phyloP scores from a whole-genome alignment of 2,888 invertebrate species.

The Bembecia ichneumoniformis region DNA sequence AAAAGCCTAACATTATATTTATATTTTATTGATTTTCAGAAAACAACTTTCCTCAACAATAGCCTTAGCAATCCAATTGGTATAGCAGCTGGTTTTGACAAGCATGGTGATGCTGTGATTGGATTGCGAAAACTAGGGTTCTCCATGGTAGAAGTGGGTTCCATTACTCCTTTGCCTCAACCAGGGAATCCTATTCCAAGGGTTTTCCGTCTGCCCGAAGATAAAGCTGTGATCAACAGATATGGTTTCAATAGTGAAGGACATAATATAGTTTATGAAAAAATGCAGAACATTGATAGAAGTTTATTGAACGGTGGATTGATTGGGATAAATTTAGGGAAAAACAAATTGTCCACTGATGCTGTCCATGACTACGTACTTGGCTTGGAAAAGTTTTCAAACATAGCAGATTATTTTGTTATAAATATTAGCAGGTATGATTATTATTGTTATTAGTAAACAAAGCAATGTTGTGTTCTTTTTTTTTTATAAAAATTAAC shows the following conservation, averaged over 20 bases:
- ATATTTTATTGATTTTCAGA: conserved; percentile 54
- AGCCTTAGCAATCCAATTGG: conserved; percentile 92
- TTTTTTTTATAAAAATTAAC: too few species aligned
- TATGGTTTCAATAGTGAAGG: conserved; percentile 95
- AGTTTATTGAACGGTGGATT: conserved; percentile 72
- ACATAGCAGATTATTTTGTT: conserved; percentile 94
- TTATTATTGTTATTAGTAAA: neutral
- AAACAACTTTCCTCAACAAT: conserved; percentile 79
- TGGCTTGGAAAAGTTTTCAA: conserved; percentile 87
- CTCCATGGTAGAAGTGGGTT: conserved; percentile 96
- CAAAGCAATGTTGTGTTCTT: too few species aligned
- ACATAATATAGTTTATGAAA: conserved; percentile 79
- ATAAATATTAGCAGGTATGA: conserved; percentile 90
- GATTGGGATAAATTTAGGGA: conserved; percentile 95
- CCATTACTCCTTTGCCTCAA: conserved; percentile 95
- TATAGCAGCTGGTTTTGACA: conserved; percentile 99
- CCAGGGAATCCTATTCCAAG: conserved; percentile 93
- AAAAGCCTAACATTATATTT: too few species aligned
- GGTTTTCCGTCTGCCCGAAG: conserved; percentile 89
- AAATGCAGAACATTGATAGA: conserved; percentile 73
- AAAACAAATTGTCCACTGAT: conserved; percentile 88
- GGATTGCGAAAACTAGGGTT: conserved; percentile 90
- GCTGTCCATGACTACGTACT: conserved; percentile 85
- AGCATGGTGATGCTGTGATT: conserved; percentile 91
- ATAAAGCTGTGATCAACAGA: conserved; percentile 93